Conservation (phyloP, 2,888 invertebrate species). For the Graphium colonna region DNA sequence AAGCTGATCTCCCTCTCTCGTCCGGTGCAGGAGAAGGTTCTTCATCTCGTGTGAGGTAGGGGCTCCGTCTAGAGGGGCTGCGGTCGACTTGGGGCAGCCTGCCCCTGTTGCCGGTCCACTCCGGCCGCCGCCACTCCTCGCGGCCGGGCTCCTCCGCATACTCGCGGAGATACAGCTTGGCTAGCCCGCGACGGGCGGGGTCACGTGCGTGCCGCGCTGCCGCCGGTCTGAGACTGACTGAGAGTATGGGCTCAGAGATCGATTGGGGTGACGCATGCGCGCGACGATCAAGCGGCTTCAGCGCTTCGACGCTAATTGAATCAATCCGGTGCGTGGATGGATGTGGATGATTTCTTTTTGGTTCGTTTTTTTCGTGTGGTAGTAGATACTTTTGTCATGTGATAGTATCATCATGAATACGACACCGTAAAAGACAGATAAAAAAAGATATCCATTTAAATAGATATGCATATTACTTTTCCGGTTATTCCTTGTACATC, state of each 20-base stretch:
- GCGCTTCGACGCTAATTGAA: conserved; percentile 34
- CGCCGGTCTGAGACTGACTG: conserved; percentile 47
- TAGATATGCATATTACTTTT: too few relatives aligned
- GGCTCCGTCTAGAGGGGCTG: conserved; percentile 91
- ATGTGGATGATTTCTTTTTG: too few relatives aligned
- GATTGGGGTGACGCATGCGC: conserved; percentile 56
- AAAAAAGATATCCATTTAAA: too few relatives aligned
- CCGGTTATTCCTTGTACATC: too few relatives aligned
- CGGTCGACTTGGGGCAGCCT: conserved; percentile 93
- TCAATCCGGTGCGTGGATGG: too few relatives aligned
- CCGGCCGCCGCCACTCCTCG: conserved; percentile 76
- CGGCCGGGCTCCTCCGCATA: conserved; percentile 76
- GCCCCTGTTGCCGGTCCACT: conserved; percentile 80
- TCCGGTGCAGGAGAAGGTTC: conserved; percentile 90
- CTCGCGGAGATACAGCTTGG: conserved; percentile 79
- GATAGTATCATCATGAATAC: too few relatives aligned
- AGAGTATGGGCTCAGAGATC: conserved; percentile 50
- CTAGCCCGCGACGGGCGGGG: conserved; percentile 56
- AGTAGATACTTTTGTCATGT: too few relatives aligned
- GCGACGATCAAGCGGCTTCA: conserved; percentile 44
- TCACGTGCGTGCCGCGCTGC: conserved; percentile 66
- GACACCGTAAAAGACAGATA: too few relatives aligned
- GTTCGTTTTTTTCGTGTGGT: too few relatives aligned
- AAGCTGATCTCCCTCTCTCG: conserved; percentile 88
- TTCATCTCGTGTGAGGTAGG: conserved; percentile 88